phyloP scores from a whole-genome alignment of 2,113 vertebrate genomes.

The Odocoileus hemionus region DNA sequence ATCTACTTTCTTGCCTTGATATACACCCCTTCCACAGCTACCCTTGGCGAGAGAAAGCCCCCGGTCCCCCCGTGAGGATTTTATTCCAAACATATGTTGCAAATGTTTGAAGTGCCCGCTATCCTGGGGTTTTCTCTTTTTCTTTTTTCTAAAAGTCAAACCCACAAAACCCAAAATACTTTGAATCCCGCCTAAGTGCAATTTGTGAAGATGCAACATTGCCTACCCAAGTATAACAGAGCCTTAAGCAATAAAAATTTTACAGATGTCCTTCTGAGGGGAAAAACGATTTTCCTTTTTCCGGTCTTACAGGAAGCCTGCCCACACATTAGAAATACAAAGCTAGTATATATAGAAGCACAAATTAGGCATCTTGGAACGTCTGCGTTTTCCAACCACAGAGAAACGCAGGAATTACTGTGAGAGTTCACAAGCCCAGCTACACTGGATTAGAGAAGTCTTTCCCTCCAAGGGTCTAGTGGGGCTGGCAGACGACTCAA shows the following conservation, averaged over 20 bases:
- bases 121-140: slow-evolving; percentile 52
- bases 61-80: slow-evolving; percentile 47
- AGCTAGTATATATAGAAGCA: slow-evolving; percentile 81
- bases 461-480: slow-evolving; percentile 9
- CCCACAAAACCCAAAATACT: slow-evolving; percentile 66
- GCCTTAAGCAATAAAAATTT: slow-evolving; percentile 69
- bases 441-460: not conserved
- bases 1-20: slow-evolving; percentile 60
- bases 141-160: slow-evolving; percentile 38
- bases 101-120: slow-evolving; percentile 72
- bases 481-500: slow-evolving; percentile 26
- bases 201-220: slow-evolving; percentile 59
- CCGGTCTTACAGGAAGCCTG: slow-evolving; percentile 78
- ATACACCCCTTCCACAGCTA: slow-evolving; percentile 48
- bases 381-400: slow-evolving; percentile 78
- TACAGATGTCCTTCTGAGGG: slow-evolving; percentile 73
- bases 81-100: slow-evolving; percentile 75
- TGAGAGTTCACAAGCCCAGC: slow-evolving; percentile 35
- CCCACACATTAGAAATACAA: slow-evolving; percentile 80
- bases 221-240: slow-evolving; percentile 63
- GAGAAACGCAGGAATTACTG: slow-evolving; percentile 69
- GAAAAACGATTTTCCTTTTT: slow-evolving; percentile 64
- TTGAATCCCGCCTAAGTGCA: slow-evolving; percentile 63
- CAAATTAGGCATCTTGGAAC: slow-evolving; percentile 78
- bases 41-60: slow-evolving; percentile 55